Evolutionary conservation across 1,140 invertebrate genomes (phyloP).

Genomic region (Pentalonia nigronervosa): DNA sequence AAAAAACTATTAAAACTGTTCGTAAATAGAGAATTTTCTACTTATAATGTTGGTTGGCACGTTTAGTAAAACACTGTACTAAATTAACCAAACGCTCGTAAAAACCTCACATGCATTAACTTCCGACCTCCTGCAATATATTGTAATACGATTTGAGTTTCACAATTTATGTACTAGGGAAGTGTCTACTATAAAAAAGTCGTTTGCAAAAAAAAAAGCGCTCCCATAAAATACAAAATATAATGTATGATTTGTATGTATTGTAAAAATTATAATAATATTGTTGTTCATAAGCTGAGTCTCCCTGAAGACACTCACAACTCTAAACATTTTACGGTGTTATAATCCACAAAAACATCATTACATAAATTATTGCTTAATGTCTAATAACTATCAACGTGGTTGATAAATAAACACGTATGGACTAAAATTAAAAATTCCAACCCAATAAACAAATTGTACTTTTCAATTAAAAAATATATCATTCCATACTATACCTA

Average conservation of each 20-base stretch:
- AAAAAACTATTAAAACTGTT: slow-evolving; percentile 21
- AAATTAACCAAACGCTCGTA: slow-evolving; percentile 36
- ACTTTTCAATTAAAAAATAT: too few relatives aligned
- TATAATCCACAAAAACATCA: not conserved
- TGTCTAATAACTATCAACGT: not conserved
- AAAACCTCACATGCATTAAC: not conserved
- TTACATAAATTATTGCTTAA: not conserved
- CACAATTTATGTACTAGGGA: slow-evolving; percentile 26
- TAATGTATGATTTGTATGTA: slow-evolving; percentile 25
- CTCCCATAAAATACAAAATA: not conserved
- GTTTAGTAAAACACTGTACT: not conserved
- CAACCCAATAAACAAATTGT: not conserved
- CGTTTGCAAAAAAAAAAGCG: not conserved
- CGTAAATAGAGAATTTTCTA: not conserved
- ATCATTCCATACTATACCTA: too few relatives aligned
- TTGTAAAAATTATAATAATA: not conserved
- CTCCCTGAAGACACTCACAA: not conserved
- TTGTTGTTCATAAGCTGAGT: not conserved
- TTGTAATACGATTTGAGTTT: slow-evolving; percentile 19
- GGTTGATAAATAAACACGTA: not conserved
- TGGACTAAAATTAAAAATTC: not conserved
- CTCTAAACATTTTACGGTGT: not conserved
- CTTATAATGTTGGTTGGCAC: not conserved
- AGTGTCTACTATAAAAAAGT: not conserved
- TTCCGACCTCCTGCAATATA: not conserved